Evolutionary conservation across 2,797 vertebrate genomes (phyloP).

Genomic region (Crocidura indochinensis): DNA sequence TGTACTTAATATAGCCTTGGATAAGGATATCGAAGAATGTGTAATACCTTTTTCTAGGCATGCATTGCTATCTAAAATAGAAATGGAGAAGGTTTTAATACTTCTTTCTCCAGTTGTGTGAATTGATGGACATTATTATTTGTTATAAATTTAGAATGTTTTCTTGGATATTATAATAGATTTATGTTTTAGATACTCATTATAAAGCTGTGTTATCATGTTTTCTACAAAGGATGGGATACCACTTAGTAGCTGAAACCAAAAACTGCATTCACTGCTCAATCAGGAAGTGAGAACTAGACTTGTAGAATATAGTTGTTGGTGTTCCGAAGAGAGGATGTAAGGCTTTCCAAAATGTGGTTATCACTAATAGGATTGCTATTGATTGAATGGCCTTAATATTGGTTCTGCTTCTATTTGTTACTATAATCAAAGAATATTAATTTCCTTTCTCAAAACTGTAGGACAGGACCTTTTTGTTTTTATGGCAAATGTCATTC

Average conservation of each 20-base stretch:
- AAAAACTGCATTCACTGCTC: neutral
- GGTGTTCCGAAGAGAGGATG: too few species aligned
- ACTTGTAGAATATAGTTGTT: neutral
- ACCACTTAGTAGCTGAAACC: conserved; percentile 9
- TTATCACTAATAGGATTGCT: neutral
- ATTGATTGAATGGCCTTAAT: conserved; percentile 45
- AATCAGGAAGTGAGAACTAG: neutral
- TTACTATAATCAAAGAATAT: neutral
- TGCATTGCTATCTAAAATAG: too few species aligned
- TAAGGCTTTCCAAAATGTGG: neutral
- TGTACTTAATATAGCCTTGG: neutral
- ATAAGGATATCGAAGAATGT: neutral
- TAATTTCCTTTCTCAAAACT: conserved; percentile 28
- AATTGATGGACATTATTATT: conserved; percentile 17
- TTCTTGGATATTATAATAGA: neutral
- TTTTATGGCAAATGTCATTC: neutral
- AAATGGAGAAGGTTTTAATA: neutral
- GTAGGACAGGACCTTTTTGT: neutral
- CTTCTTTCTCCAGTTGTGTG: neutral
- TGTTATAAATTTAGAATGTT: neutral
- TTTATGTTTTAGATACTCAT: conserved; percentile 5
- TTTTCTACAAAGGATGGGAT: neutral
- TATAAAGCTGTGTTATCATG: neutral
- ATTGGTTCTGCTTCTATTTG: conserved; percentile 1
- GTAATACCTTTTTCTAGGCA: too few species aligned